phyloP scores from a whole-genome alignment of 1,140 invertebrate genomes.

The Drosophila repletoides region DNA sequence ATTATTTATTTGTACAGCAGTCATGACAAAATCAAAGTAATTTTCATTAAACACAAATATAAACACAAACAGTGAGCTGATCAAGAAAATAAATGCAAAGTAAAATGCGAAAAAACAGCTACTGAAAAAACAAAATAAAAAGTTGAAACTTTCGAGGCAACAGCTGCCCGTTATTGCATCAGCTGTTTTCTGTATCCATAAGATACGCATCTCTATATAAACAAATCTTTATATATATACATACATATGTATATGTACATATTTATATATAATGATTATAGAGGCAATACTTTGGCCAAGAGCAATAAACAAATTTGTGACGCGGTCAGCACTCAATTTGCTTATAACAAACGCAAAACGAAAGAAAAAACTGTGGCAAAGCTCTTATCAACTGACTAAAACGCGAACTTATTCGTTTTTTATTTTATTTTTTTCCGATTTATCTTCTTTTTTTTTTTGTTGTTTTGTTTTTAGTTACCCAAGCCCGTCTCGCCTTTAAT shows the following conservation, averaged over 20 bases:
- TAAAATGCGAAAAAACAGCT: neutral
- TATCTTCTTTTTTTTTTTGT: neutral
- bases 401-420: conserved; percentile 11
- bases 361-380: conserved; percentile 6
- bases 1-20: too few species aligned
- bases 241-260: neutral
- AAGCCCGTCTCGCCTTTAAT: conserved; percentile 21
- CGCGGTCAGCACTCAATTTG: conserved; percentile 12
- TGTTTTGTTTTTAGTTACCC: conserved; percentile 1
- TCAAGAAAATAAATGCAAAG: conserved; percentile 7
- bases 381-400: conserved; percentile 20
- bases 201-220: conserved; percentile 43
- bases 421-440: conserved; percentile 20
- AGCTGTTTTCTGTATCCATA: conserved; percentile 57
- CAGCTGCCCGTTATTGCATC: conserved; percentile 48
- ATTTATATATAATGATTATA: conserved; percentile 24
- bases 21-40: conserved; percentile 5
- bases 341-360: conserved; percentile 9
- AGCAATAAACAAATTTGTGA: conserved; percentile 4
- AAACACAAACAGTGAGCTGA: too few species aligned
- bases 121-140: conserved; percentile 22
- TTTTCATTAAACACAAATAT: neutral
- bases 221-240: neutral
- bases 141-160: conserved; percentile 30
- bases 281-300: conserved; percentile 2